Evolutionary conservation across 2,888 invertebrate genomes (phyloP), one percentile per base, ranked within the genome.

Genomic region (Branchipolynoe longqiensis): DNA sequence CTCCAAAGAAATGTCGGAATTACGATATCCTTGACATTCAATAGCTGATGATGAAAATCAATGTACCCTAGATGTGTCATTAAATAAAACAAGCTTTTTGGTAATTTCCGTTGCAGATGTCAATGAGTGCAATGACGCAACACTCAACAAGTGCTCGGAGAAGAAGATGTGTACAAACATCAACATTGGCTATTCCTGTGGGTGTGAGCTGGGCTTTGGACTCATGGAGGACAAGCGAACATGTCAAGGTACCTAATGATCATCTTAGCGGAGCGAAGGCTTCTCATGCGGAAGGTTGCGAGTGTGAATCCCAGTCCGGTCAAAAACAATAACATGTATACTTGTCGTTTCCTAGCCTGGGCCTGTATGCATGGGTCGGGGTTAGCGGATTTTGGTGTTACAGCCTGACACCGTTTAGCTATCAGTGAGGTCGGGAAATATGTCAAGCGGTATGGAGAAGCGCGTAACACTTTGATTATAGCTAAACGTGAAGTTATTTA

Each of bases 151-250:
- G 2, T 54, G 54, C 22, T 78, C 54, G 0, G 48, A 48, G n/a
- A n/a, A n/a, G n/a, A n/a, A n/a, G 6, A 8, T 14, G 6, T 78
- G 78, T n/a, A 1, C 12, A 25, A 78, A 78, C 54, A 41, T 48
- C 31, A 95, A 95, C 48, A 96, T 97, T 89, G 97, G 97, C 1
- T 97, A 96, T 93, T 95, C 96, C 91, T 97, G 97, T 92, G 94
- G 94, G 88, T 97, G 97, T 93, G 94, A 94, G 84, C 91, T 94
- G 0, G 96, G 96, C 0, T 98, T 96, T 94, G 94, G 95, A 41
- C 94, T 98, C 69, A 95, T 96, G 59, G 95, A 95, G 87, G 97
- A 98, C 94, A 95, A 95, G 22, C 96, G 96, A 92, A 96, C 96
- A 0, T 98, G 98, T 94, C 96, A 96, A 85, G 95, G 95, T 96